Evolutionary conservation across 2,888 invertebrate species (phyloP), one percentile per base, ranked within the genome.

Genomic region (Oligia strigilis): DNA sequence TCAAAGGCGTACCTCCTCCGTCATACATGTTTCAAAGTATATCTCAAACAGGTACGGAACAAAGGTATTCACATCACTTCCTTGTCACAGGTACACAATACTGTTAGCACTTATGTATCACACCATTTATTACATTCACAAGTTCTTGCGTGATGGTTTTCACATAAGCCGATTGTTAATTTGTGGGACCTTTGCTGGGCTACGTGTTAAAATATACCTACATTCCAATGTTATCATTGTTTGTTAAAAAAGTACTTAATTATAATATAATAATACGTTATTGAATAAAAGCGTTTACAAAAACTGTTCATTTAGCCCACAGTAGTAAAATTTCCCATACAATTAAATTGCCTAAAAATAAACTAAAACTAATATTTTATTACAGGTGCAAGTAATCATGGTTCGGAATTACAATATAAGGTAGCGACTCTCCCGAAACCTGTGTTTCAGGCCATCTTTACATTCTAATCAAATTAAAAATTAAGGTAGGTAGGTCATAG

Each of bases 1-100:
- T 96, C 83, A 97, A 89, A 13, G 97, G 97, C 0, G 97, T 97
- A 23, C 94, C 95, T 0, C 96, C 96, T 64, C 93, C 93, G 87
- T 93, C 94, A 72, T 92, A 96, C 96, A 96, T 96, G 62, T 60
- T 88, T 49, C 46, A 70, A 77, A 19, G 8, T 49, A n/a, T 69
- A 67, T 67, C 17, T 55, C 29, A 52, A 67, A 67, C 64, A 75
- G 6, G 43, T 49, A 64, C 17, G 46, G 5, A 23, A 75, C 43
- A 72, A 55, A 60, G 13, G 40, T 65, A 58, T 77, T 86, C 82
- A 89, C 88, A 81, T 86, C 82, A 87, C 89, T 82, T 49, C 49
- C 14, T 78, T 40, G 1, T 49, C 40, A 82, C 46, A 62, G 14
- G 19, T 55, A 62, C 49, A 73, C 36, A 43, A 23, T 52, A 43